Conservation (phyloP, 2,888 invertebrate genomes). For the Stenodera caucasica region DNA sequence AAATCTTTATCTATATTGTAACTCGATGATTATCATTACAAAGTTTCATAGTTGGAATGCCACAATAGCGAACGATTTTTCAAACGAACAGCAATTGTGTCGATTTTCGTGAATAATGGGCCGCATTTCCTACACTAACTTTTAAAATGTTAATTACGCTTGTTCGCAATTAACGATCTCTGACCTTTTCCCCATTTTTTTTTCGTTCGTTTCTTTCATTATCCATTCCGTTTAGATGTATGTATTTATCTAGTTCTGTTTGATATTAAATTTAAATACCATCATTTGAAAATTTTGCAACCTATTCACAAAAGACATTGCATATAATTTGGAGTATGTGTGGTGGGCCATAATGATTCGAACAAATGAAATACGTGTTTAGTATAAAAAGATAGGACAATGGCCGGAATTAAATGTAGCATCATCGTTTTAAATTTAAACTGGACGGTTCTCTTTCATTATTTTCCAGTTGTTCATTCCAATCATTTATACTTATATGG, state of each 20-base stretch:
- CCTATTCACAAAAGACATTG: no score
- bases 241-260: not conserved
- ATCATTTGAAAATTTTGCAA: not conserved
- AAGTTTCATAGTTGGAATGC: no score
- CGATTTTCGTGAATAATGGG: constrained; percentile 5
- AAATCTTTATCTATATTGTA: no score
- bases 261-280: not conserved
- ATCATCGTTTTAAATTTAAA: not conserved
- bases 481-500: no score
- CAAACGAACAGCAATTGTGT: not conserved
- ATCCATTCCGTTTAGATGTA: no score
- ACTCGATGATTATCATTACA: no score
- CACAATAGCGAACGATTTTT: not conserved
- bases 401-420: not conserved
- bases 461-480: no score
- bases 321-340: not conserved
- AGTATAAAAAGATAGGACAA: constrained; percentile 1
- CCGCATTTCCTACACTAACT: not conserved
- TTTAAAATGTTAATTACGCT: constrained; percentile 11
- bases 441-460: not conserved
- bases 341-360: not conserved
- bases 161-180: constrained; percentile 11
- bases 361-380: constrained; percentile 10
- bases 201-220: not conserved
- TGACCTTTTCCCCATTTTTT: not conserved